Base-by-base conservation (phyloP, 2,113 vertebrate species). In the Aramus guarauna region DNA sequence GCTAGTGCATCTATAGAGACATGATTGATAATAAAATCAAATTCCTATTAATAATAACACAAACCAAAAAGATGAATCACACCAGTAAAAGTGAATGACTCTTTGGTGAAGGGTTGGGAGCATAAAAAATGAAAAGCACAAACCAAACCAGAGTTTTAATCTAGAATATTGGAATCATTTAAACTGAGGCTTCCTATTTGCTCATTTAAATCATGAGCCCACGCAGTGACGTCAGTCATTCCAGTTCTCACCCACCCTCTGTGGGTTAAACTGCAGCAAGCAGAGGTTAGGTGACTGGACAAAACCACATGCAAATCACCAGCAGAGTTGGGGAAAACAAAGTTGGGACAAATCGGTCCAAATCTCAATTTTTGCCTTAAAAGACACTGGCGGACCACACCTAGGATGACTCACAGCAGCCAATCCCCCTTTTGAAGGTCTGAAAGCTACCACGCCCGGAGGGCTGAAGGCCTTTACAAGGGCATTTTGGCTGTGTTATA, bases 401-500 rank as follows among this genome's bases (percentile, higher is more conserved):
- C 30, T 7, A 21, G 30, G 68, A 71, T 60, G 47, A 71, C 26
- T 26, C 22, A 22, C 3, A 74, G 66, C 67, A 79, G 56, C 15
- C 50, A 50, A 9, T 10, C 39, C 52, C 41, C 7, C 1, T 30
- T 32, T 1, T 26, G 59, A 69, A 77, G n/a, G 66, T 36, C 52
- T 12, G 32, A 94, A 74, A 69, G 23, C n/a, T 29, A 66, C 26
- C 41, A n/a, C 0, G 0, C 19, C 23, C 45, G 29, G 52, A 41
- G 75, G 36, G 41, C 59, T 36, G 56, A 59, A 84, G 37, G 52
- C 5, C 3, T 36, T 74, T 47, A 32, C 3, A 1, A 59, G n/a
- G 58, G 36, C 50, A 34, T 50, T 53, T 37, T 3, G 5, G 24
- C 32, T 43, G 12, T 20, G 36, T 9, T 62, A 34, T 1, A 22